Base-by-base conservation (phyloP, 2,888 invertebrate genomes). In the Abrostola tripartita region DNA sequence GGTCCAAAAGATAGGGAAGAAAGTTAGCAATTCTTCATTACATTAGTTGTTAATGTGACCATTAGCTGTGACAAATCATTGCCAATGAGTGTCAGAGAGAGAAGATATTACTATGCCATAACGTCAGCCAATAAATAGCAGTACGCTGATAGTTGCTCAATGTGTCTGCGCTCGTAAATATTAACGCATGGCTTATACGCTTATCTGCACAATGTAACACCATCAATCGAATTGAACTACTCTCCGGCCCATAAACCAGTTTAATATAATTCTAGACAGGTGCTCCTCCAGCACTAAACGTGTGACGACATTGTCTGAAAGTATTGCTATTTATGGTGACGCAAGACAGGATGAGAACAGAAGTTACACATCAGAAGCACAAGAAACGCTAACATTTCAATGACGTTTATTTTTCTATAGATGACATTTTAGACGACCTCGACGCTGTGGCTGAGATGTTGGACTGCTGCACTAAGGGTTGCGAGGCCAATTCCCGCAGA, bases 181-280 rank as follows among this genome's bases (percentile, higher is more conserved):
- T 14, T 12, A 44, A 44, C 44, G 14, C 44, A 44, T 7, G 42
- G 42, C 10, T 7, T 4, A 0, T 44, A 14, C 41, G n/a, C 41
- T 9, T 9, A 7, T 9, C 10, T 11, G 0, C 41, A 59, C 69
- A 63, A 37, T 63, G 70, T 68, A 24, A 36, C 41, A 1, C 14
- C 54, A 64, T 69, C 59, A 62, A 71, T 61, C 50, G 51, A 60
- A 70, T 49, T 57, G 65, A 52, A 56, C 60, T 41, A 65, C 52
- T 71, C 59, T 47, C 65, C 42, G 40, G 36, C 35, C 52, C 65
- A 49, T 44, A 70, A 49, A 54, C 38, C 58, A 58, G 58, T 58
- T 71, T 74, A 58, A 70, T 75, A 58, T 51, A 61, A 71, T 60
- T 65, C 51, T 40, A 50, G 71, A 65, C 71, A 72, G 76, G 71